A percentile compares a stretch with the other conserved stretches of the same genome.
phyloP scores from a whole-genome alignment of 1,140 invertebrate genomes.

The Drosophila quadrilineata region DNA sequence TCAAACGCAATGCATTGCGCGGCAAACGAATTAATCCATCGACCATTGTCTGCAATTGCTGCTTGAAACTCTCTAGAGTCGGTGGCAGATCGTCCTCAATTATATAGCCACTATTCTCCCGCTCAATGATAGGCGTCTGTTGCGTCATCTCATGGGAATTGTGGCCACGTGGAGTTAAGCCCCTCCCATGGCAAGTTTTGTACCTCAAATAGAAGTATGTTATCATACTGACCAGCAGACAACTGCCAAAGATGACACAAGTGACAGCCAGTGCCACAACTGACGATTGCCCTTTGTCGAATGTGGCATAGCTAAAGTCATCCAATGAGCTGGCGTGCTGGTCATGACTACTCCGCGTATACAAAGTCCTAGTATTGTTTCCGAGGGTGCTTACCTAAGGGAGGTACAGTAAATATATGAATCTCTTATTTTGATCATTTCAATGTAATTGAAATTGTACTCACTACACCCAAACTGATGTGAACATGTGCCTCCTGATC shows the following conservation, averaged over 20 bases:
- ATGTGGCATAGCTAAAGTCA: slow-evolving; percentile 71
- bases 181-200: slow-evolving; percentile 82
- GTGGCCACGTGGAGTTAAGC: slow-evolving; percentile 76
- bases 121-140: slow-evolving; percentile 86
- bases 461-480: slow-evolving; percentile 87
- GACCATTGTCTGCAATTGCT: slow-evolving; percentile 81
- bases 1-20: slow-evolving; percentile 86
- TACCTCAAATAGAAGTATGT: slow-evolving; percentile 84
- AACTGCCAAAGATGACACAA: slow-evolving; percentile 84
- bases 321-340: slow-evolving; percentile 62
- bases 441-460: slow-evolving; percentile 8
- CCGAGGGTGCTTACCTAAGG: slow-evolving; percentile 83
- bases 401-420: background rate
- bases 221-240: slow-evolving; percentile 84
- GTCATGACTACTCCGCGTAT: slow-evolving; percentile 84
- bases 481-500: slow-evolving; percentile 84
- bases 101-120: slow-evolving; percentile 88
- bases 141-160: slow-evolving; percentile 86
- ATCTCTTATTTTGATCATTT: background rate
- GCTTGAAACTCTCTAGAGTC: slow-evolving; percentile 86
- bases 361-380: slow-evolving; percentile 85
- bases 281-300: slow-evolving; percentile 72
- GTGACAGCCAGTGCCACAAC: slow-evolving; percentile 83
- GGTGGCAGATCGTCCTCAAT: slow-evolving; percentile 85
- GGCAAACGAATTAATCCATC: slow-evolving; percentile 84